Evolutionary conservation across 30 jellyfish, hydroid and myxozoan genomes (phyloP).

Genomic region (Cassiopea andromeda): DNA sequence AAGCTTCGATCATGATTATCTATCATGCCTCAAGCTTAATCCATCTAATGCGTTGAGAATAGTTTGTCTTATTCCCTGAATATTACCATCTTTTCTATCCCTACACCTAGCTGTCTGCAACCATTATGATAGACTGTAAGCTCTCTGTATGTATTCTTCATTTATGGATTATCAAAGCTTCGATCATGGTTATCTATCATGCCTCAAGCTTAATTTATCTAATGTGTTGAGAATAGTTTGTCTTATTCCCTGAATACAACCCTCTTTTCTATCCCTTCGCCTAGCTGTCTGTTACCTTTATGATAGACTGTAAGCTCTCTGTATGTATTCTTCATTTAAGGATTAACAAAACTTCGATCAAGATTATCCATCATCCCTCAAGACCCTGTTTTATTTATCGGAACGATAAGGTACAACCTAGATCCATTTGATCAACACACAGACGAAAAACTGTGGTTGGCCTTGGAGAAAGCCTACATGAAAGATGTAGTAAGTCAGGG

Average conservation of each 20-base stretch:
- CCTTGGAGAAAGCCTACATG: constrained; percentile 79
- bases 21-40: constrained; percentile 71
- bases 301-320: background rate
- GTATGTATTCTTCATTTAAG: constrained; percentile 18
- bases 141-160: background rate
- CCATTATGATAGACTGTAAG: too few relatives aligned
- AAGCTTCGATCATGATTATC: constrained; percentile 71
- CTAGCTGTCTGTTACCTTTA: too few relatives aligned
- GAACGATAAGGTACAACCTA: constrained; percentile 75
- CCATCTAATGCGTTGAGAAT: too few relatives aligned
- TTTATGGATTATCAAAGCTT: constrained; percentile 52
- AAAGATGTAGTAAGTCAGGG: constrained; percentile 58
- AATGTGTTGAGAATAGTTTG: too few relatives aligned
- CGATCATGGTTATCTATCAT: constrained; percentile 76
- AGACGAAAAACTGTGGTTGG: constrained; percentile 78
- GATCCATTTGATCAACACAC: constrained; percentile 71
- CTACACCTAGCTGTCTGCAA: too few relatives aligned
- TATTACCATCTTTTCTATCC: too few relatives aligned
- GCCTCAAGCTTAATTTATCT: constrained; percentile 47
- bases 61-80: too few relatives aligned
- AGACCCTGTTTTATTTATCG: constrained; percentile 85
- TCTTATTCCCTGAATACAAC: too few relatives aligned
- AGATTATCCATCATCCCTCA: constrained; percentile 81
- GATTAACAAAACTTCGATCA: constrained; percentile 63
- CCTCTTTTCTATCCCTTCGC: too few relatives aligned